Evolutionary conservation across 1,140 invertebrate genomes (phyloP).

Genomic region (Megalopta genalis): DNA sequence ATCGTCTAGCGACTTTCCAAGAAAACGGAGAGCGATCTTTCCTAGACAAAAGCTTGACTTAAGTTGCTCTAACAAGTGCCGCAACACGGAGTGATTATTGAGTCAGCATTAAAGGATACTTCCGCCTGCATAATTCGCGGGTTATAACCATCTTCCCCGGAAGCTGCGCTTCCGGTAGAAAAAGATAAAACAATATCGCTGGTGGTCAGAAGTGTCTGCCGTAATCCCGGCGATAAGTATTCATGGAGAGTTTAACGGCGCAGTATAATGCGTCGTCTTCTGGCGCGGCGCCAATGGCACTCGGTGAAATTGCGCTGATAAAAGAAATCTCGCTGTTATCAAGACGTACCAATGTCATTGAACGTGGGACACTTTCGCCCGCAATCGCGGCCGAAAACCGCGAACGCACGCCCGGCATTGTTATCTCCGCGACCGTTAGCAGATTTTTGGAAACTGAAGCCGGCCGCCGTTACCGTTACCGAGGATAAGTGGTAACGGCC

Average conservation of each 20-base stretch:
- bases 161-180: too few relatives aligned
- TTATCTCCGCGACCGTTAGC: background rate
- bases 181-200: too few relatives aligned
- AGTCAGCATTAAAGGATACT: too few relatives aligned
- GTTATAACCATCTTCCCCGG: too few relatives aligned
- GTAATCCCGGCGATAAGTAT: constrained; percentile 18
- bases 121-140: too few relatives aligned
- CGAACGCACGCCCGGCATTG: too few relatives aligned
- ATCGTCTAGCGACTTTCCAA: too few relatives aligned
- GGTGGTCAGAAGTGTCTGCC: constrained; percentile 2
- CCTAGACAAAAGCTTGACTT: too few relatives aligned
- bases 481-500: constrained; percentile 7
- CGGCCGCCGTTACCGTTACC: background rate
- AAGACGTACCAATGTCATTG: constrained; percentile 20
- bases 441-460: background rate
- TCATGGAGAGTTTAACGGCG: constrained; percentile 28
- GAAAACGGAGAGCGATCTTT: too few relatives aligned
- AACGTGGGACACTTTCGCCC: background rate
- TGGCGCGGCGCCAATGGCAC: constrained; percentile 11
- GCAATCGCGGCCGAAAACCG: background rate
- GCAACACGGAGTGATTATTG: too few relatives aligned
- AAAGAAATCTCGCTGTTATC: constrained; percentile 36
- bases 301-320: constrained; percentile 22
- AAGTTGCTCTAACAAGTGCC: too few relatives aligned
- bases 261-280: constrained; percentile 10